phyloP scores from a whole-genome alignment of 2,888 invertebrate species.

The Machimus rusticus region DNA sequence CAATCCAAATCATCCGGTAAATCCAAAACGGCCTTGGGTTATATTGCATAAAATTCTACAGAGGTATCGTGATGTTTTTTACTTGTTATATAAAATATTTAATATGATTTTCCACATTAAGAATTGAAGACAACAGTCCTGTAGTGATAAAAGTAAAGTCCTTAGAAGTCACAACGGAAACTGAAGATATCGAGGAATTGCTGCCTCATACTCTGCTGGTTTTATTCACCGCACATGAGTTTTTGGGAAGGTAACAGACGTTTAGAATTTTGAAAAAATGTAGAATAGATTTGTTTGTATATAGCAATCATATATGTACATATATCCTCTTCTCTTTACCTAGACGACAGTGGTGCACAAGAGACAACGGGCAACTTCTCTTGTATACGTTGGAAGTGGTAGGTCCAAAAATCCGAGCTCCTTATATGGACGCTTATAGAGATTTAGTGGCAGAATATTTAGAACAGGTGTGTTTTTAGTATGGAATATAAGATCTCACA shows the following conservation, averaged over 20 bases:
- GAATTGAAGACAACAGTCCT: conserved; percentile 74
- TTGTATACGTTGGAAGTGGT: conserved; percentile 79
- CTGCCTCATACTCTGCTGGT: conserved; percentile 78
- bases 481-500: neutral
- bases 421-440: conserved; percentile 69
- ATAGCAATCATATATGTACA: neutral
- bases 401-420: conserved; percentile 73
- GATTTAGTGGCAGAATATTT: conserved; percentile 79
- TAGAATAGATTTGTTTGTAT: neutral
- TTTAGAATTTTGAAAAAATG: neutral
- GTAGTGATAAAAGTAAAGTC: conserved; percentile 61
- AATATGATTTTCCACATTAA: conserved; percentile 49
- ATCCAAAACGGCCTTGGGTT: conserved; percentile 82
- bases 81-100: neutral
- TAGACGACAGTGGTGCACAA: conserved; percentile 80
- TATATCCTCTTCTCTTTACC: neutral
- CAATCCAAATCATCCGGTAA: conserved; percentile 71
- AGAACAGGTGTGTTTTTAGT: conserved; percentile 71
- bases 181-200: conserved; percentile 66
- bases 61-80: conserved; percentile 59
- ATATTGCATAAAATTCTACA: conserved; percentile 81
- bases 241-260: conserved; percentile 70
- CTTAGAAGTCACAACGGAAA: conserved; percentile 53
- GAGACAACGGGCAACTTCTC: conserved; percentile 78
- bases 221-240: conserved; percentile 84